Evolutionary conservation across 2,797 vertebrate species (phyloP).

Genomic region (Chaunax sp.): DNA sequence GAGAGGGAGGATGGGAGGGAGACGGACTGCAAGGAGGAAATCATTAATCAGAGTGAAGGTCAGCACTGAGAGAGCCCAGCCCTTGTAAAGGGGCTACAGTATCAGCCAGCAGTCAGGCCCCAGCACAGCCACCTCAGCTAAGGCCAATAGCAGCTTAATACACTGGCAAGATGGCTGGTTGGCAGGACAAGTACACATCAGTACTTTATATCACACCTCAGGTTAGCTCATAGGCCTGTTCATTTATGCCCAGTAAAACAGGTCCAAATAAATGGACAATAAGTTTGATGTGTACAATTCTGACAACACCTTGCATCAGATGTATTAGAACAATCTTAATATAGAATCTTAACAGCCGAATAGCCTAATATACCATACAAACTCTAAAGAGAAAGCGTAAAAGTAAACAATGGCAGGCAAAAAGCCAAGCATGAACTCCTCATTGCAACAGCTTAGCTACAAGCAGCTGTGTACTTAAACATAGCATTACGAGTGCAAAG

Average conservation of each 20-base stretch:
- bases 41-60: conserved; percentile 72
- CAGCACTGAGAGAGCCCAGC: conserved; percentile 53
- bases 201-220: conserved; percentile 42
- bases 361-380: conserved; percentile 9
- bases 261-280: conserved; percentile 24
- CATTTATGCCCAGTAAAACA: conserved; percentile 42
- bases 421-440: neutral
- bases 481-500: conserved; percentile 3
- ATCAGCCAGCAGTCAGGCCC: conserved; percentile 46
- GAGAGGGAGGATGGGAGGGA: conserved; percentile 36
- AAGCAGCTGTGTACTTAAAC: conserved; percentile 34
- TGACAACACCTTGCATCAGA: conserved; percentile 28
- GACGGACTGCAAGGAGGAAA: conserved; percentile 52
- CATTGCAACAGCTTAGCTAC: neutral
- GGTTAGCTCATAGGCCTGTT: conserved; percentile 24
- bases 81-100: conserved; percentile 56
- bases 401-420: conserved; percentile 34
- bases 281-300: conserved; percentile 21
- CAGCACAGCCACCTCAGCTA: conserved; percentile 24
- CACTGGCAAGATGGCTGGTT: conserved; percentile 37
- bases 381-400: conserved; percentile 17
- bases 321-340: conserved; percentile 41
- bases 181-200: conserved; percentile 55
- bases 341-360: no score
- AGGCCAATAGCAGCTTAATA: conserved; percentile 50